A percentile compares a stretch with the other conserved stretches of the same genome.
Conservation (phyloP, 2,797 vertebrate genomes). For the Margarornis squamiger region DNA sequence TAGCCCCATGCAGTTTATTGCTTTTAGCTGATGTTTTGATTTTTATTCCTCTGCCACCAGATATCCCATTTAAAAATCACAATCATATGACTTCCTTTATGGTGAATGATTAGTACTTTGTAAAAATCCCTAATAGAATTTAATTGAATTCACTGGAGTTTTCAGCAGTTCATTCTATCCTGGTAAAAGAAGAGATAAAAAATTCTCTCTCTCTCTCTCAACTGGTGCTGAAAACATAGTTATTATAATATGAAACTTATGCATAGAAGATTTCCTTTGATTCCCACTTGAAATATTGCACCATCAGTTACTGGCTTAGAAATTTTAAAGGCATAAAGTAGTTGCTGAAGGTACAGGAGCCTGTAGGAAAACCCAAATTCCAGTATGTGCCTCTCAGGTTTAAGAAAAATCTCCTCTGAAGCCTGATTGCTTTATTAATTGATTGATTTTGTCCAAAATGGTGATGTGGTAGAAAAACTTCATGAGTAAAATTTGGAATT, state of each 20-base stretch:
- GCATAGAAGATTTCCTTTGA: neutral
- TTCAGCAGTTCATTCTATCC: neutral
- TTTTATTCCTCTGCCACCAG: neutral
- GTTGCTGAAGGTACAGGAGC: neutral
- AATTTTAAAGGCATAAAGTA: neutral
- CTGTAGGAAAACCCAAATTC: neutral
- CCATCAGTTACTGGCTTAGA: neutral
- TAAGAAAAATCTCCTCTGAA: neutral
- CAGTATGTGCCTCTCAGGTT: neutral
- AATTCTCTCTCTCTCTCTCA: neutral
- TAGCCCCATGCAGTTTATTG: neutral
- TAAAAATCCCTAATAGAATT: neutral
- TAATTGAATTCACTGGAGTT: neutral
- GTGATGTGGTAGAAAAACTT: neutral
- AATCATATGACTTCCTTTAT: neutral
- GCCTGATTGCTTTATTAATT: neutral
- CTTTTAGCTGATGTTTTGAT: neutral
- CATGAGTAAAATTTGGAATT: neutral
- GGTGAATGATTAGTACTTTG: neutral
- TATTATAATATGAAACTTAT: neutral
- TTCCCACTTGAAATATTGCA: neutral
- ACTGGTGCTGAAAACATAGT: neutral
- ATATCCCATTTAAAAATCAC: conserved; percentile 10
- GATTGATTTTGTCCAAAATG: neutral
- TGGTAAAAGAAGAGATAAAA: neutral